Evolutionary conservation across 2,113 vertebrate species (phyloP), one percentile per base, ranked within the genome.

Genomic region (Misgurnus mizolepis): DNA sequence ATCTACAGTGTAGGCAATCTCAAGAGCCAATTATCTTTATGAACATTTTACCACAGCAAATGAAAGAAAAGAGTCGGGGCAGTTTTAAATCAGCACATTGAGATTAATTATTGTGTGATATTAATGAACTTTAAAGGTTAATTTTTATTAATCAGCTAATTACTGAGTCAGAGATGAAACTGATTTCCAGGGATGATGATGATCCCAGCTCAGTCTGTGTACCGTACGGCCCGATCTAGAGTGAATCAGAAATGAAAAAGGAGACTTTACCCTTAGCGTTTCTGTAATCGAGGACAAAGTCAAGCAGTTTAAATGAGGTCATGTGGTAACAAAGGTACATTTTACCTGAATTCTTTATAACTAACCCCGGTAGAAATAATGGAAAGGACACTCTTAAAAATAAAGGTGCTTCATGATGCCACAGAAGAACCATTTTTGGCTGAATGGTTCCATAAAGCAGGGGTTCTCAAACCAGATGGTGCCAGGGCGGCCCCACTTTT

Each of bases 101-200:
- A 66, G 75, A 66, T 77, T 77, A 65, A 77, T 77, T 66, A 77
- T 77, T 66, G 61, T 41, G 60, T 53, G 60, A 18, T 66, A 77
- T 77, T 77, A 77, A 77, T 77, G 75, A 67, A 66, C 27, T 66
- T 49, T 77, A 62, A 66, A 66, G 62, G 74, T 77, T 66, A 50
- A 76, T 55, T 55, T 66, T 77, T 53, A 66, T 77, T 77, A 66
- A 77, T 77, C 75, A 66, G 27, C 62, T 77, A 77, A 77, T 77
- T 66, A 66, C 75, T 66, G 62, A 55, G 60, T 12, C 61, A 41
- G 61, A 53, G 43, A 50, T 77, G 62, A 66, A 53, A 47, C 62
- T 66, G 75, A 65, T 66, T 50, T 41, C 60, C 49, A 34, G 27
- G 27, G 27, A 49, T 62, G 73, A 64, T 73, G 70, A 73, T 76